These are phyloP conservation scores for Mesorhabditis sp. DNA, from an alignment of 2,888 invertebrate genomes.

Conservation along the genomic window DNA sequence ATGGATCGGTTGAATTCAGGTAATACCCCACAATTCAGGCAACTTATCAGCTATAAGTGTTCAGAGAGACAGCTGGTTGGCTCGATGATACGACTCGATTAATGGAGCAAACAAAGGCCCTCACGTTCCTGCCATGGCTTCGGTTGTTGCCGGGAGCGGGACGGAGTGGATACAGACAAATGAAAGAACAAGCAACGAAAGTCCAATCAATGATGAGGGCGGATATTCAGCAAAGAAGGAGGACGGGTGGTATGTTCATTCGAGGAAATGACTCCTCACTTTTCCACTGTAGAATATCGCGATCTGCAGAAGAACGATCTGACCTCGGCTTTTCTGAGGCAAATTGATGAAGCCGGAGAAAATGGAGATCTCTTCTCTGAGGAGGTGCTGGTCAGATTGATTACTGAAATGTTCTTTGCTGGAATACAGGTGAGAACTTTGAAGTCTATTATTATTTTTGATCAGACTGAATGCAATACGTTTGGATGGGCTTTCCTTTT, in stretches of 20 bases:
- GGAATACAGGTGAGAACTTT: constrained; percentile 13
- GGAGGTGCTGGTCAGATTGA: constrained; percentile 11
- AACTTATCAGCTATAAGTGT: constrained; percentile 4
- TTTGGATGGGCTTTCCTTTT: constrained; percentile 18
- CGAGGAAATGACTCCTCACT: not conserved
- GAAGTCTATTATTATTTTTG: not conserved
- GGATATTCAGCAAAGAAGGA: constrained; percentile 10
- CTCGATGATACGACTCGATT: constrained; percentile 10
- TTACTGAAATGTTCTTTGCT: constrained; percentile 17
- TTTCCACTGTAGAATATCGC: constrained; percentile 11
- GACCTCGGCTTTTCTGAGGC: constrained; percentile 13
- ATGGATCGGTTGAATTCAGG: constrained; percentile 10
- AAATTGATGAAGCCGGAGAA: constrained; percentile 10
- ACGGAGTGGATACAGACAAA: constrained; percentile 11
- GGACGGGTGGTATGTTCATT: constrained; percentile 8
- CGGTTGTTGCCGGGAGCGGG: constrained; percentile 7
- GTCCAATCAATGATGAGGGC: constrained; percentile 11
- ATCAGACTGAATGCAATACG: constrained; percentile 16
- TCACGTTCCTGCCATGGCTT: constrained; percentile 15
- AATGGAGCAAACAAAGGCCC: constrained; percentile 11
- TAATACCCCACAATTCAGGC: not conserved
- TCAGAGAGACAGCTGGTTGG: constrained; percentile 13
- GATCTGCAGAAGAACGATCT: constrained; percentile 9
- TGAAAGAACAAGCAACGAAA: constrained; percentile 13
- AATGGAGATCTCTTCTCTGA: constrained; percentile 8